Base-by-base conservation (phyloP, 2,888 invertebrate species). In the Sussaba pulchella region DNA sequence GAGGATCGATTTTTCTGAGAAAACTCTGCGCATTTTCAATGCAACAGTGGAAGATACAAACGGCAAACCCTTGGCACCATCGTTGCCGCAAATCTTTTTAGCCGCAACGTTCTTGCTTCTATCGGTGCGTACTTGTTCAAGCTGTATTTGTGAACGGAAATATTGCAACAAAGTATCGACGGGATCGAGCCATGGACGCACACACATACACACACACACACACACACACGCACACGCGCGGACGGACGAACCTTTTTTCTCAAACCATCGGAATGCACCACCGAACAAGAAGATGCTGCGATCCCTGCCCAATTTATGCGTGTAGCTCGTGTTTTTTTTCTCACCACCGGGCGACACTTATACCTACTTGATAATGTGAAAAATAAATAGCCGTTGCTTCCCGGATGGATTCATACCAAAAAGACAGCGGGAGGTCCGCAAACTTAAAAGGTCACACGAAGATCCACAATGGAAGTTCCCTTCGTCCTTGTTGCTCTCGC, bases 381-480 rank as follows among this genome's bases (percentile, higher is more conserved):
- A 85, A 88, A 89, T 87, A 85, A 87, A 88, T 89, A 88, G 86
- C 87, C 72, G 66, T 54, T 79, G 83, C 83, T 84, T 84, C 84
- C 85, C 80, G 85, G 83, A 78, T 81, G 82, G 84, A 85, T 88
- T 85, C 85, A 83, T 81, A 85, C 83, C 76, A 59, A 73, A 69
- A 77, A 81, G 86, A 63, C 88, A 80, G 86, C 88, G 81, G 89
- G 89, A 86, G 88, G 87, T 89, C 87, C 78, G 77, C 80, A 78
- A 83, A 83, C 73, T 69, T 82, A 82, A 61, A 78, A 89, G 88
- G 89, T 87, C 89, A 89, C 89, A 87, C 86, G 85, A 87, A 59
- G 87, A 84, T 81, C 70, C 75, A 87, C 88, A 89, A 89, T 89
- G 86, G 87, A 81, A 75, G 81, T 72, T 72, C 79, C 31, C 61